Base-by-base conservation (phyloP, 2,113 vertebrate species). In the Enhydra lutris region DNA sequence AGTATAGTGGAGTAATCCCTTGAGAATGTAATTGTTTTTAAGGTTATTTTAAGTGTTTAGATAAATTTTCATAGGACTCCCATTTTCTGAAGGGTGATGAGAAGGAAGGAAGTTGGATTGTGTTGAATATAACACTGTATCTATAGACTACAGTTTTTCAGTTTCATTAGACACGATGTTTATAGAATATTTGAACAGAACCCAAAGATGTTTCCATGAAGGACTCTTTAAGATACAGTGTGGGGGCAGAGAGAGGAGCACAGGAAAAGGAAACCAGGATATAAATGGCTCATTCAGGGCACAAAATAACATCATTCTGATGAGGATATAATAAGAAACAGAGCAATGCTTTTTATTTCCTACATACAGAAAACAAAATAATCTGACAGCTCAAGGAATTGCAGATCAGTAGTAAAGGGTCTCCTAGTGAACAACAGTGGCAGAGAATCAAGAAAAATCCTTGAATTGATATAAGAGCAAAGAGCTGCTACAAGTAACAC, bases 191-290 rank as follows among this genome's bases (percentile, higher is more conserved):
- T 78, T 34, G 45, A 10, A 78, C 0, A 69, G 4, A 82, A 73
- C 3, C 1, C 6, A 24, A 76, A 29, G 15, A 67, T 39, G 0
- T 23, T 59, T 92, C 34, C 34, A 23, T 69, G 21, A 74, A 78
- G 7, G 11, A 29, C 57, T 67, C 39, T 21, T 21, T 34, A 88
- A 87, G 17, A 59, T 45, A 61, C 10, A 17, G 3, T 55, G 20
- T 57, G 20, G 6, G 6, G 23, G 13, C 5, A 29, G 45, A 15
- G 23, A 2, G 7, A 31, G 55, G 34, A 15, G 0, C 1, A 42
- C 34, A 6, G 79, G 2, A 29, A 76, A 59, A 82, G 4, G 12
- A 87, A 67, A 67, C 59, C 14, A 47, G 81, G 36, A 67, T 9
- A 4, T 78, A 13, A 3, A 18, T 20, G 39, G 7, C 2, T 42